Evolutionary conservation across 2,888 invertebrate genomes (phyloP), one percentile per base, ranked within the genome.

Genomic region (Cheiracanthium punctorium): DNA sequence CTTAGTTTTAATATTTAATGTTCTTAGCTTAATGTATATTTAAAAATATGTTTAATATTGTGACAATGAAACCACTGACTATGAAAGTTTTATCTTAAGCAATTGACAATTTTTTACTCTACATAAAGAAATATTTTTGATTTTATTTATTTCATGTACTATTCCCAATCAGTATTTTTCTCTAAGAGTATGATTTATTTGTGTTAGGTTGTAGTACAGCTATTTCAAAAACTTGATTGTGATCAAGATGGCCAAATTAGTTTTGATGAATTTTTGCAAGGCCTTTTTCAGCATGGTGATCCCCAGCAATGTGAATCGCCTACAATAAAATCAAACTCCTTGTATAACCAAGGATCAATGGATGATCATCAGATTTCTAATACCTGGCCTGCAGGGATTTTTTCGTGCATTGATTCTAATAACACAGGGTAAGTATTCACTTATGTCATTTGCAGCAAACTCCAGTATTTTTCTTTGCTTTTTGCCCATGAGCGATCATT

Each of bases 161-260:
- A n/a, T n/a, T n/a, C n/a, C n/a, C n/a, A n/a, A n/a, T n/a, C n/a
- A n/a, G n/a, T n/a, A n/a, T 4, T 52, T 28, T 29, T 12, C 29
- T n/a, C n/a, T n/a, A n/a, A n/a, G n/a, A n/a, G n/a, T n/a, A n/a
- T n/a, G n/a, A n/a, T n/a, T n/a, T n/a, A n/a, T n/a, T 37, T 37
- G 64, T 88, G 90, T 17, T 90, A 93, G 93, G 92, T 93, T 86
- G 91, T 93, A 24, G 91, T 94, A 88, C 94, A 94, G 90, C 92
- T 95, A 72, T 95, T 95, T 90, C 93, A 94, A 86, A 94, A 94
- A 90, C 91, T 95, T 69, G 94, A 94, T 89, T 91, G 93, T 71
- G 94, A 94, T 90, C 93, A 93, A 81, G 94, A 95, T 90, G 94
- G 94, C 29, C 92, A 93, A 89, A 94, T 95, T 82, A 94, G 93